Evolutionary conservation across 2,113 vertebrate genomes (phyloP), one percentile per base, ranked within the genome.

Genomic region (Antechinus flavipes): DNA sequence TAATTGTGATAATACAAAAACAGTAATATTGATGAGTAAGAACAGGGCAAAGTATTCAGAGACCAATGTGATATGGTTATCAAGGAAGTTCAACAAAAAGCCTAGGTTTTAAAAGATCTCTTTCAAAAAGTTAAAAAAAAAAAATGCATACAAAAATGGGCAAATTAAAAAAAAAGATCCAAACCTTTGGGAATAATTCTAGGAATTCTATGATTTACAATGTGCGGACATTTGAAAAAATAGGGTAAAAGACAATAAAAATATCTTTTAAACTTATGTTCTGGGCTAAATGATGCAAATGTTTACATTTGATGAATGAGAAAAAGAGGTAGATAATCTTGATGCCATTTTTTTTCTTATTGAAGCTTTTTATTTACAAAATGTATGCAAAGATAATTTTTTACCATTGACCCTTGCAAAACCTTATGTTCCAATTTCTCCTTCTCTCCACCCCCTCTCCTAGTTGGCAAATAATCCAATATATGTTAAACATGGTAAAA

Each of bases 151-250:
- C 23, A 95, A 91, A 61, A 49, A 26, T 47, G 50, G 90, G 95
- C 49, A 58, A 93, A 84, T 58, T 27, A 30, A 16, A 24, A 56
- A 92, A 55, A 92, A 56, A 84, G 26, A 91, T 91, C 30, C 22
- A 30, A 25, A 94, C 56, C 76, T 55, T 26, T 47, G 89, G 68
- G 91, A 93, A 49, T 24, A 46, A 49, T 93, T 97, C 97, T 91
- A 89, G 42, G 55, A 91, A 90, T 50, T 7, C 2, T 54, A 94
- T 26, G 49, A 61, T 47, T 12, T 52, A 58, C 55, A 93, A 90
- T 89, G 54, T 95, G 42, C 68, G 35, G 54, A 94, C 91, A 46
- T 76, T 96, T 90, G 90, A 53, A 95, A 47, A 89, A 95, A 61
- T 93, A 54, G n/a, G 26, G 84, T 92, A 50, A 91, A 89, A 9